Evolutionary conservation across 2,797 vertebrate genomes (phyloP).

Genomic region (Peromyscus aztecus): DNA sequence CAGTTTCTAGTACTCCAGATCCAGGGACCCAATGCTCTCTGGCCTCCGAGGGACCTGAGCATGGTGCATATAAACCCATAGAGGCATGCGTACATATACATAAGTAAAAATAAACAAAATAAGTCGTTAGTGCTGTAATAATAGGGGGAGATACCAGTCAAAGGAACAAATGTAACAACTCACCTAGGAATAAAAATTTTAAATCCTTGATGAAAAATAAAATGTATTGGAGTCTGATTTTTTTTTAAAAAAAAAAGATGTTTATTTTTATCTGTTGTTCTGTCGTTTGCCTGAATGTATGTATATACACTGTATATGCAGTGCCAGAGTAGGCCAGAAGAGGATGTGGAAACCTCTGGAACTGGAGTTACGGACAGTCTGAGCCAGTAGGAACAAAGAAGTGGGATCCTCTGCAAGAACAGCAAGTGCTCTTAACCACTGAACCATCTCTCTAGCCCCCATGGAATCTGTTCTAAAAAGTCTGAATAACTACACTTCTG

Average conservation of each 20-base stretch:
- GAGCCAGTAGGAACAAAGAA: neutral
- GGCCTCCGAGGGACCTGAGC: neutral
- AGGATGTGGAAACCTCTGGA: neutral
- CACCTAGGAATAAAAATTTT: neutral
- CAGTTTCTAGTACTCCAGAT: neutral
- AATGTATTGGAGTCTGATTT: neutral
- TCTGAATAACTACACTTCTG: neutral
- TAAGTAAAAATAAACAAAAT: neutral
- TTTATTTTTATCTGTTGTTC: neutral
- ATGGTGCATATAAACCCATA: neutral
- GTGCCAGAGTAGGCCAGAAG: neutral
- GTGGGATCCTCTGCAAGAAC: neutral
- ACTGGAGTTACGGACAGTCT: too few species aligned
- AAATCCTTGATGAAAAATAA: slow-evolving; percentile 4
- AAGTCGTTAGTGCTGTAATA: neutral
- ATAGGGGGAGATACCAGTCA: neutral
- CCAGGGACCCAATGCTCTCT: neutral
- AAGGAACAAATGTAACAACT: neutral
- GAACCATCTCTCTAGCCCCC: neutral
- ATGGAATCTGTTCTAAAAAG: neutral
- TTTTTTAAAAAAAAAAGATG: neutral
- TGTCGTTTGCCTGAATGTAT: neutral
- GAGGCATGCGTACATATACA: neutral
- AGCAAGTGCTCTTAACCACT: neutral
- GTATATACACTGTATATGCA: neutral